These are phyloP conservation scores for Parapristionchus giblindavisi DNA, from an alignment of 2,888 invertebrate species.

Conservation along the genomic window DNA sequence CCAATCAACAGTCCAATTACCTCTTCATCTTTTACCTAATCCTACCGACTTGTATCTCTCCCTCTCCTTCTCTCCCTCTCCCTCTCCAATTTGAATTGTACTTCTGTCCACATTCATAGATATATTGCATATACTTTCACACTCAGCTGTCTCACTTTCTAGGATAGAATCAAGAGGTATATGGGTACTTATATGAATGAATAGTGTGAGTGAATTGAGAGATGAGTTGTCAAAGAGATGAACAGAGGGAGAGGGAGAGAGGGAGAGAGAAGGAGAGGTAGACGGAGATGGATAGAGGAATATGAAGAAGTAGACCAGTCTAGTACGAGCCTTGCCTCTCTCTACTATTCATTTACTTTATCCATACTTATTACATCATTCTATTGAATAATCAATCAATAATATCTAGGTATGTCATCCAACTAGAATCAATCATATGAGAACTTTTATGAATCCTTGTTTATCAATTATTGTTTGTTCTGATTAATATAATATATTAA, in stretches of 20 bases:
- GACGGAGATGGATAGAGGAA: not conserved
- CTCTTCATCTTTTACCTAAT: not conserved
- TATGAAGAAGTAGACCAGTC: slow-evolving; percentile 30
- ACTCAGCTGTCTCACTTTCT: not conserved
- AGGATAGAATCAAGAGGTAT: slow-evolving; percentile 24
- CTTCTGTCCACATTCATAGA: slow-evolving; percentile 26
- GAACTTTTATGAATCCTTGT: too few relatives aligned
- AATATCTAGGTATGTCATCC: too few relatives aligned
- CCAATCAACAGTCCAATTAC: too few relatives aligned
- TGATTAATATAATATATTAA: too few relatives aligned
- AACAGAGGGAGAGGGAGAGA: slow-evolving; percentile 18
- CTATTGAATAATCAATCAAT: too few relatives aligned
- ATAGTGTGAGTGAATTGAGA: too few relatives aligned
- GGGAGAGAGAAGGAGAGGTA: slow-evolving; percentile 28
- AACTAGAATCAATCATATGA: too few relatives aligned
- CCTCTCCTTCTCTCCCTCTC: slow-evolving; percentile 3
- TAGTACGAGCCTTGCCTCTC: not conserved
- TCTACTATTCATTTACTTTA: not conserved
- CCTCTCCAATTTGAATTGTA: not conserved
- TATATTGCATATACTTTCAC: too few relatives aligned
- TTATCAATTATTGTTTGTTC: too few relatives aligned
- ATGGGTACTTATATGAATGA: slow-evolving; percentile 34
- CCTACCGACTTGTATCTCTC: not conserved
- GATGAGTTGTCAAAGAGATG: not conserved
- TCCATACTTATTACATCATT: not conserved